A percentile compares a stretch with the other conserved stretches of the same genome.
Evolutionary conservation across 2,113 vertebrate genomes (phyloP).

Genomic region (Callipepla squamata): DNA sequence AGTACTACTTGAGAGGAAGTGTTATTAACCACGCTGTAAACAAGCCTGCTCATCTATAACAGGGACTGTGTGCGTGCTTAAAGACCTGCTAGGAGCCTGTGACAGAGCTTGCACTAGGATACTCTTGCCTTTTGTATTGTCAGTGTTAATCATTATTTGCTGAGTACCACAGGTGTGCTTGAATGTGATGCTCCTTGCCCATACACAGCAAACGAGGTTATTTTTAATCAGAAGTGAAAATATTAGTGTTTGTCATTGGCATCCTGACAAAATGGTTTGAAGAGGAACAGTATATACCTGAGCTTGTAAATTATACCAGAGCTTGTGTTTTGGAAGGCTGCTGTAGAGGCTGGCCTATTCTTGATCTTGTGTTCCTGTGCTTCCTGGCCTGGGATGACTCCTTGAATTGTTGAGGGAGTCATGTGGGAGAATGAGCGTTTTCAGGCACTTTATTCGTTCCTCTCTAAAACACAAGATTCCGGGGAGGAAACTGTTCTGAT

Average conservation of each 20-base stretch:
- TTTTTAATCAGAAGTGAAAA: background rate
- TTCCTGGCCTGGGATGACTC: background rate
- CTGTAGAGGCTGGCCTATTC: background rate
- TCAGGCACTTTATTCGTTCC: background rate
- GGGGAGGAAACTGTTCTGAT: background rate
- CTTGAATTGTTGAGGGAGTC: background rate
- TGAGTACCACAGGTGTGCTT: background rate
- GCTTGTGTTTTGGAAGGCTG: background rate
- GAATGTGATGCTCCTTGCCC: background rate
- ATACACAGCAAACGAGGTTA: background rate
- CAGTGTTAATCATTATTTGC: background rate
- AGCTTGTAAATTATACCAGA: background rate
- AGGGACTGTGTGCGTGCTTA: background rate
- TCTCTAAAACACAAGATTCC: background rate
- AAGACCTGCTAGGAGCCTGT: background rate
- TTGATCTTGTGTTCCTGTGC: background rate
- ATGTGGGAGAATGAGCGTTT: background rate
- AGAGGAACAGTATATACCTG: background rate
- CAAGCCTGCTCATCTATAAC: background rate
- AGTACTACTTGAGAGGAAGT: conserved; percentile 29
- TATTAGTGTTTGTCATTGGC: background rate
- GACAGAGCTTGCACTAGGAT: background rate
- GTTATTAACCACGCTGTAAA: conserved; percentile 29
- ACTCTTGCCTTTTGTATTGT: background rate
- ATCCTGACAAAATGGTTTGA: background rate